Evolutionary conservation across 2,888 invertebrate genomes (phyloP), one percentile per base, ranked within the genome.

Genomic region (Ormyrus pomaceus): DNA sequence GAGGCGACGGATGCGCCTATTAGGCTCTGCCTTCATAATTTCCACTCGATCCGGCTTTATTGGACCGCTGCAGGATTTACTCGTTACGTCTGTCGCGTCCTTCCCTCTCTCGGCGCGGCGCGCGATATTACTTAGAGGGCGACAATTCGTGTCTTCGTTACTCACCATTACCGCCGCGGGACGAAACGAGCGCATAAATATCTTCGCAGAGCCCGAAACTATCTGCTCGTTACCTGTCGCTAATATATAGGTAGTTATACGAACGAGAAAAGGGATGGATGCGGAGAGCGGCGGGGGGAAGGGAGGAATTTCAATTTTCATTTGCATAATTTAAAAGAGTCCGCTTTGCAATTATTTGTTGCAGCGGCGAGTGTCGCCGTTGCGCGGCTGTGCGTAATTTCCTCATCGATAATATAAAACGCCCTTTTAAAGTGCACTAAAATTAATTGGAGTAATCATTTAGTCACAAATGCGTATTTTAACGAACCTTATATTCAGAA

Each of bases 221-320:
- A 84, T 83, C 62, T 83, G 82, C 62, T 82, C 77, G 68, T 83
- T 78, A 58, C 46, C 78, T 73, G 56, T 81, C 83, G 82, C 83
- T 84, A 86, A 34, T 34, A 34, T 85, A 82, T 81, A 83, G 84
- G 82, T 84, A 85, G 85, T 87, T 87, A 84, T 84, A 34, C 34
- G 34, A 34, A 3, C 34, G 34, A 4, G 34, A 34, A 34, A 34
- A 4, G 34, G 34, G 34, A 34, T 4, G 34, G 3, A 34, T 0
- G 34, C 34, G 34, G 34, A 19, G 19, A 19, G 19, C 19, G 19
- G 2, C 19, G 19, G 19, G 19, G 19, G 34, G 34, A 34, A 4
- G 34, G 34, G 34, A 34, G 34, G 34, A 34, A 34, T 34, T 34
- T 34, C 34, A 34, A 34, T 34, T 34, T 34, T 34, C 4, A 34